Evolutionary conservation across 2,113 vertebrate genomes (phyloP), one percentile per base, ranked within the genome.

Genomic region (Peromyscus leucopus): DNA sequence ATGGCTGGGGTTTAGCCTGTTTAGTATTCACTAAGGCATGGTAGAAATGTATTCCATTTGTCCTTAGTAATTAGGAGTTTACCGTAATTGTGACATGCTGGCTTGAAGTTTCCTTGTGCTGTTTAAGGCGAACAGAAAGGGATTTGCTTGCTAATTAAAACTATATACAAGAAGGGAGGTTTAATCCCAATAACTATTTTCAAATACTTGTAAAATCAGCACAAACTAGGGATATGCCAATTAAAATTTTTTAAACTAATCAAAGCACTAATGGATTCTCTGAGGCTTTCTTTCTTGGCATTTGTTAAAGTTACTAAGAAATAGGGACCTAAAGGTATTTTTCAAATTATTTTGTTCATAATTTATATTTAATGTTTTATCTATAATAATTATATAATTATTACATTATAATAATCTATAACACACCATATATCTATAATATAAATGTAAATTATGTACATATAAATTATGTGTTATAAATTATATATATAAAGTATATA

Each of bases 101-200:
- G 65, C 65, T 84, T 96, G 86, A 94, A 95, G 89, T 96, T 93
- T 91, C 71, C 89, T 85, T 96, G 46, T 96, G 74, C 79, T 95
- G 51, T 94, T 85, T 55, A 96, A 92, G 63, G 46, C 57, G 61
- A 93, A 93, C 74, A 93, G 67, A 83, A 95, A 95, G 95, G 61
- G 63, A 96, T 96, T 97, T 95, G 75, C 31, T 96, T 96, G 94
- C 83, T 96, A 98, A 97, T 95, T 93, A 97, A 97, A 95, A 91
- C 71, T 72, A n/a, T 55, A 94, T 95, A 93, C 67, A 89, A 89
- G 79, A 86, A 86, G 39, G 17, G 71, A 87, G 89, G 63, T 95
- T 83, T 97, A 92, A 95, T 96, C 55, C 91, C 11, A 92, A 89
- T 79, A 87, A 85, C 79, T 96, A 46, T 91, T 96, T 94, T 63